Evolutionary conservation across 92 coral and sea anemone genomes (phyloP), one percentile per base, ranked within the genome.

Genomic region (Phenganax stokvisi): DNA sequence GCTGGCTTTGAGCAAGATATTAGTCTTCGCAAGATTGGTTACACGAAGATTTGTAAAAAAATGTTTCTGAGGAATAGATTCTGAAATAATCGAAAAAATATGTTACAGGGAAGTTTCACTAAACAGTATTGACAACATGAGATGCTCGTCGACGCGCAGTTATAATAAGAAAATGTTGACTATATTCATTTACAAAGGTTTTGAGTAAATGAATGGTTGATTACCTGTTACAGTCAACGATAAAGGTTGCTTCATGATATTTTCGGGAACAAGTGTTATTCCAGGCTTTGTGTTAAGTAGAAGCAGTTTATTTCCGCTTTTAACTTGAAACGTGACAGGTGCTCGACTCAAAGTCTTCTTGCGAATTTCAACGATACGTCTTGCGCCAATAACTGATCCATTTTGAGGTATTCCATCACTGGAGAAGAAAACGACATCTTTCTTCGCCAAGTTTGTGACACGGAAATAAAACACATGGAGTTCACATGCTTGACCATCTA

Each of bases 21-120:
- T 85, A 68, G 84, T 85, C 54, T 91, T 90, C 0, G 97, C 87
- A 64, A 86, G 61, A 86, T 93, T 93, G 15, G 86, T 89, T 51
- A 93, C 87, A 57, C 88, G 89, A 77, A 93, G 87, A 65, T 72
- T 85, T 72, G 92, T 78, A 85, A 86, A 93, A 31, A 87, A 87
- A 20, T 82, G 84, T n/a, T 74, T 89, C 13, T 86, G 78, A 0
- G 90, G 92, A 55, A 71, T 84, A 44, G 92, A 89, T 60, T 97
- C 90, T 51, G 87, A 87, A 52, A 73, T 0, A 25, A 3, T 15
- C 10, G 0, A 51, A 15, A 72, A 72, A 47, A 8, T 1, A 0
- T 9, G 37, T 54, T 10, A 20, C 25, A 59, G 16, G 3, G 3
- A 6, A 5, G 47, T 37, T 37, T 37, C 47, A 0, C 47, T 37